Evolutionary conservation across 2,888 invertebrate genomes (phyloP).

Genomic region (Platycnemis pennipes): DNA sequence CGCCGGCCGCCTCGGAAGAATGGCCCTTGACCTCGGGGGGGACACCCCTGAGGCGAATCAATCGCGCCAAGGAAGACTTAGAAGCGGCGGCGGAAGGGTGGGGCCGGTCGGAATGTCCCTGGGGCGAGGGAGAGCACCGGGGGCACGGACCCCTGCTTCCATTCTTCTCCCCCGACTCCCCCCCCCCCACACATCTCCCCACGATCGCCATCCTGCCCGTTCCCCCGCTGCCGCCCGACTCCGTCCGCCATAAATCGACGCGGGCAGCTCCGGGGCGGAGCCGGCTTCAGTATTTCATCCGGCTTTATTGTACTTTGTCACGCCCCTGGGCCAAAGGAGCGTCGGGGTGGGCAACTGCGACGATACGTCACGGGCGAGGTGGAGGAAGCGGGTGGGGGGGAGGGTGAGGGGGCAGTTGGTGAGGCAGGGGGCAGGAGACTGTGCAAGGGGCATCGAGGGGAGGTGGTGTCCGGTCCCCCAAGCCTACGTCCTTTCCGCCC

Average conservation of each 20-base stretch:
- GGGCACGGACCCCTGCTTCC: not conserved
- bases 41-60: conserved; percentile 31
- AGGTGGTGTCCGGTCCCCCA: not conserved
- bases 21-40: not conserved
- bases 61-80: not conserved
- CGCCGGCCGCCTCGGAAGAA: not conserved
- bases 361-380: conserved; percentile 73
- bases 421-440: not conserved
- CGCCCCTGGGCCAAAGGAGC: conserved; percentile 72
- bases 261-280: conserved; percentile 57
- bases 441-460: not conserved
- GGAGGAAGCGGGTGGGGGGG: not conserved
- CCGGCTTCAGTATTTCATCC: conserved; percentile 74
- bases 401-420: not conserved
- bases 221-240: conserved; percentile 35
- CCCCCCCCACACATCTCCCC: not conserved
- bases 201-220: not conserved
- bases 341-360: conserved; percentile 74
- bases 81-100: not conserved
- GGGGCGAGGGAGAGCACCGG: not conserved
- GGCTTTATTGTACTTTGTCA: conserved; percentile 75
- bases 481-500: not conserved
- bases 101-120: not conserved
- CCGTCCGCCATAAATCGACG: conserved; percentile 52
- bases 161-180: not conserved